Evolutionary conservation across 2,113 vertebrate genomes (phyloP), one percentile per base, ranked within the genome.

Genomic region (Eulacestoma nigropectus): DNA sequence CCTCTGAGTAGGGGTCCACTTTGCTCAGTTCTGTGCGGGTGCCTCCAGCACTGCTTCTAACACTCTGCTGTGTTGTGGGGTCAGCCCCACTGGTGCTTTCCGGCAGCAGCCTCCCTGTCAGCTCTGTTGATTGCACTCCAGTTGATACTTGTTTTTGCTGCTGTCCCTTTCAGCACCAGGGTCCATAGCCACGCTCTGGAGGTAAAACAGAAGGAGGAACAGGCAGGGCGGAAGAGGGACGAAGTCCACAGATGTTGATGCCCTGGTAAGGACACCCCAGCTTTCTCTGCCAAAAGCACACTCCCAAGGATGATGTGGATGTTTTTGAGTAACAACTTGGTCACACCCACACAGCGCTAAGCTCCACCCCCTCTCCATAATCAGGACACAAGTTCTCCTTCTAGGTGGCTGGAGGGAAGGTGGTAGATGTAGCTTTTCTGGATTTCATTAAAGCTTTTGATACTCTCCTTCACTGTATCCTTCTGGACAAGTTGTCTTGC

Each of bases 21-120:
- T 46, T 47, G 4, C 14, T 64, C 18, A 12, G 11, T 46, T 39
- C n/a, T 73, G 13, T 46, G 33, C 1, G 1, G 23, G 11, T 2
- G 1, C 39, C n/a, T 74, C 27, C 41, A 63, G 29, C 33, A 55
- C 14, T 0, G 0, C 49, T 23, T 74, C 18, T 18, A 55, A 47
- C n/a, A 39, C 18, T 46, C 27, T 29, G 11, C 41, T 84, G 50
- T 4, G 6, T 13, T 56, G 23, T n/a, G 23, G 23, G 15, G n/a
- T 56, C 59, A 47, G 5, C 6, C 13, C 6, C 0, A 0, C 17
- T 55, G 15, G 41, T 56, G 18, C 18, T 56, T 29, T 56, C 23
- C n/a, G 29, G 29, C 29, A 55, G 41, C n/a, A 55, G 15, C n/a
- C 29, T 33, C 41, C 47, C 18, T 6, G 3, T 29, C 69, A 64